Base-by-base conservation (phyloP, 2,797 vertebrate genomes). In the Melanotaenia trifasciata region DNA sequence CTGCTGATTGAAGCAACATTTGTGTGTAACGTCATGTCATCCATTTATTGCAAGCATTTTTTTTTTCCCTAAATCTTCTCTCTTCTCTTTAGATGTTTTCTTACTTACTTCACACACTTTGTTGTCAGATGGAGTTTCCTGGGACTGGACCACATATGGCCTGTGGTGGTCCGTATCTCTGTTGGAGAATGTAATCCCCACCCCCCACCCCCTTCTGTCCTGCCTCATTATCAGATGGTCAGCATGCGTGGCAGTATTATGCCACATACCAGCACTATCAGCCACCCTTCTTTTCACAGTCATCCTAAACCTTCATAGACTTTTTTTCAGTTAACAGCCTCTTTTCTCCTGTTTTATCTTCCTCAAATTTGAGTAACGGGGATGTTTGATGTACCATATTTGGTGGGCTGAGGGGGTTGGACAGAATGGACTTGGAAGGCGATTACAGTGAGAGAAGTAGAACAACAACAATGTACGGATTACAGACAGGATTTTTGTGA, bases 401-500 rank as follows among this genome's bases (percentile, higher is more conserved):
- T 81, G 63, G 77, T 80, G 72, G 73, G 71, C 28, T 66, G 40
- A 50, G 63, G 33, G 71, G 75, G 43, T 56, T 61, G 64, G 47
- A 61, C 69, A 80, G 81, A 89, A 85, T 80, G 89, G 91, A 89
- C 84, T 87, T 81, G 70, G 71, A 72, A 85, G 73, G 79, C 89
- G 93, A 93, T 93, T 93, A 93, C 73, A 85, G 80, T 38, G 78
- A 88, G 83, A 72, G 84, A 93, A 91, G 90, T 90, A 86, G 89
- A 92, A 91, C 88, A 89, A 91, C 88, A 92, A 93, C 90, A 93
- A 92, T 93, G 88, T 91, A 79, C 26, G 90, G 93, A 93, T 94
- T 94, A 95, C 91, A 90, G 82, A 61, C 87, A 84, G 93, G 92
- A 94, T 94, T 93, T 93, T 90, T 93, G 92, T 90, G 92, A 94